Evolutionary conservation across 2,113 vertebrate species (phyloP).

Genomic region (Condylura cristata): DNA sequence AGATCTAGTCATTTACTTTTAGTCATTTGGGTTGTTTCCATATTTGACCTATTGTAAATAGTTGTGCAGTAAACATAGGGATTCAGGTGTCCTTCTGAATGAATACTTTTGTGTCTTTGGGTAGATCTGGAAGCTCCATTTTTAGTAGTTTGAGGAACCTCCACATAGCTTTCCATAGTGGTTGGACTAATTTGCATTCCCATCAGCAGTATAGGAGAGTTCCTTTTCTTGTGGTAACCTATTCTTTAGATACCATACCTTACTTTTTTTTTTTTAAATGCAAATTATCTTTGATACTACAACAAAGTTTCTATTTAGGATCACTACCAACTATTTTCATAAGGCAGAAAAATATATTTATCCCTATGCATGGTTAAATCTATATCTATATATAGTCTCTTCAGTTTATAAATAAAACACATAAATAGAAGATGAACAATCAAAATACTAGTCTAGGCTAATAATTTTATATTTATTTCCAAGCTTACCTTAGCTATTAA

Average conservation of each 20-base stretch:
- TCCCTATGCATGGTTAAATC: neutral
- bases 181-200: too few relatives aligned
- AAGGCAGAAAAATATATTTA: neutral
- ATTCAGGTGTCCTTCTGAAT: too few relatives aligned
- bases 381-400: neutral
- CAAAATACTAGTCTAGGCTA: slow-evolving; percentile 34
- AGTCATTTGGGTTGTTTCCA: too few relatives aligned
- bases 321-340: slow-evolving; percentile 4
- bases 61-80: too few relatives aligned
- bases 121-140: too few relatives aligned
- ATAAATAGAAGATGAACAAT: neutral
- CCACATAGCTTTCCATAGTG: too few relatives aligned
- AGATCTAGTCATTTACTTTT: too few relatives aligned
- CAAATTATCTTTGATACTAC: neutral
- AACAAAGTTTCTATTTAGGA: neutral
- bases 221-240: neutral
- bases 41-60: too few relatives aligned
- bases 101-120: too few relatives aligned
- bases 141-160: too few relatives aligned
- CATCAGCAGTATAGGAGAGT: too few relatives aligned
- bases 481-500: neutral
- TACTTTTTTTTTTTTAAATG: slow-evolving; percentile 14
- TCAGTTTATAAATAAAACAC: slow-evolving; percentile 24
- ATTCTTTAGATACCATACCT: neutral
- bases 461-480: slow-evolving; percentile 52